These are phyloP conservation scores for Blera fallax DNA, from an alignment of 2,888 invertebrate genomes.

Conservation along the genomic window DNA sequence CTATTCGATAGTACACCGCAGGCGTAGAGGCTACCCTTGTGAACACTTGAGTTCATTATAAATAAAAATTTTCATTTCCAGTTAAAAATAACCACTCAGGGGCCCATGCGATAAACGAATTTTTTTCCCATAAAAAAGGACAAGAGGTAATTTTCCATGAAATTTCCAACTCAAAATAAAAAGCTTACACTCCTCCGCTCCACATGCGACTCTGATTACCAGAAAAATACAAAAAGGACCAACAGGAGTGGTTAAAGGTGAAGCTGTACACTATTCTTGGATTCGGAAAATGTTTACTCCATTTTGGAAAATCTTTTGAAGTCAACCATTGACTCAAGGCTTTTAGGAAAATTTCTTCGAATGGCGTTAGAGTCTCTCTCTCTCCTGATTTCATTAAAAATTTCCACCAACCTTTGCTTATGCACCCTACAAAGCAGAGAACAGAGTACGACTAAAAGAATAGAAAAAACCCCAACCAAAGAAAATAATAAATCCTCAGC, in stretches of 20 bases:
- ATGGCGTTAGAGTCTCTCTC: no score
- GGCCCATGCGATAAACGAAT: not conserved
- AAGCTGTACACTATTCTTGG: not conserved
- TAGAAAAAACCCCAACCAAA: not conserved
- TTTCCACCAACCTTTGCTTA: not conserved
- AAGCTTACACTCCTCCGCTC: not conserved
- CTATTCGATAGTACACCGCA: not conserved
- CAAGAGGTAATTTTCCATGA: not conserved
- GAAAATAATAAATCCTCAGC: conserved; percentile 17
- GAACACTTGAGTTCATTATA: not conserved
- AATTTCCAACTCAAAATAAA: not conserved
- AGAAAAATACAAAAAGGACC: not conserved
- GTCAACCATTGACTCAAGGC: no score
- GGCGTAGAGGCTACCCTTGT: not conserved
- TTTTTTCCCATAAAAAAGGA: not conserved
- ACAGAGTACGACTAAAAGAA: not conserved
- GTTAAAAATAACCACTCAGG: not conserved
- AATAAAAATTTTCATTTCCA: not conserved
- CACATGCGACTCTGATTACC: not conserved
- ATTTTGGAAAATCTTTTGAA: not conserved
- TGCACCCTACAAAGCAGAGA: not conserved
- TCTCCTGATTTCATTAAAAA: not conserved
- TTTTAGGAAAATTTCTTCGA: not conserved
- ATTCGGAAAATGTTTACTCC: not conserved
- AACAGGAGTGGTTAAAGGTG: not conserved